These are phyloP conservation scores for Dolichomitus sp. DNA, from an alignment of 2,888 invertebrate species.

Conservation along the genomic window DNA sequence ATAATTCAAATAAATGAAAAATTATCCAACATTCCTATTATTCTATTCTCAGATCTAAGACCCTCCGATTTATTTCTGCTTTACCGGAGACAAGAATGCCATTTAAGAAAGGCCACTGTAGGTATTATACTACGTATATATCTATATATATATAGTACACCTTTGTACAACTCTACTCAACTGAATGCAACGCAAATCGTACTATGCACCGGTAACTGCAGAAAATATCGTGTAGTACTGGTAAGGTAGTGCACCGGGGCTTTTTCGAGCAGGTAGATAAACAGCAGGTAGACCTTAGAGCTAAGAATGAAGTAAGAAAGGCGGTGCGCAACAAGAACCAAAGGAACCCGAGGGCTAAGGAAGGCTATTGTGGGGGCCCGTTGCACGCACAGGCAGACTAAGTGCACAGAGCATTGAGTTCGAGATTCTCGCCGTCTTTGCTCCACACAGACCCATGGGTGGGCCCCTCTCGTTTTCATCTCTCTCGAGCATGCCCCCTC, in stretches of 20 bases:
- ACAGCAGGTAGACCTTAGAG: constrained; percentile 49
- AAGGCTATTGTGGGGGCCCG: constrained; percentile 32
- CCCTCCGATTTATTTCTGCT: background rate
- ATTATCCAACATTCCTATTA: background rate
- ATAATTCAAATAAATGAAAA: background rate
- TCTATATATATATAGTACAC: too few relatives aligned
- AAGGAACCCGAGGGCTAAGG: background rate
- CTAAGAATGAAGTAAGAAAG: constrained; percentile 46
- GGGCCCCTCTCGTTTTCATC: constrained; percentile 43
- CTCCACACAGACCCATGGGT: constrained; percentile 38
- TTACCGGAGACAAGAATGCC: background rate
- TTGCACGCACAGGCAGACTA: constrained; percentile 11
- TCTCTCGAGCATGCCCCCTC: constrained; percentile 28
- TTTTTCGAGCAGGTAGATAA: constrained; percentile 54
- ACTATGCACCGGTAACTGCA: background rate
- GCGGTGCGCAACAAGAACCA: constrained; percentile 24
- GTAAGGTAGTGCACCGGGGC: background rate
- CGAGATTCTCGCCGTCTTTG: constrained; percentile 14
- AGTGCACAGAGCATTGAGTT: constrained; percentile 8
- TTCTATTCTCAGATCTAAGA: background rate
- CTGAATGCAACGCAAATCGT: background rate
- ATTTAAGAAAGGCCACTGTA: background rate
- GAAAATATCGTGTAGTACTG: background rate
- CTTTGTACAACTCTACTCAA: background rate
- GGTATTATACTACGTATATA: background rate